Base-by-base conservation (phyloP, 2,113 vertebrate genomes). In the Riparia riparia region DNA sequence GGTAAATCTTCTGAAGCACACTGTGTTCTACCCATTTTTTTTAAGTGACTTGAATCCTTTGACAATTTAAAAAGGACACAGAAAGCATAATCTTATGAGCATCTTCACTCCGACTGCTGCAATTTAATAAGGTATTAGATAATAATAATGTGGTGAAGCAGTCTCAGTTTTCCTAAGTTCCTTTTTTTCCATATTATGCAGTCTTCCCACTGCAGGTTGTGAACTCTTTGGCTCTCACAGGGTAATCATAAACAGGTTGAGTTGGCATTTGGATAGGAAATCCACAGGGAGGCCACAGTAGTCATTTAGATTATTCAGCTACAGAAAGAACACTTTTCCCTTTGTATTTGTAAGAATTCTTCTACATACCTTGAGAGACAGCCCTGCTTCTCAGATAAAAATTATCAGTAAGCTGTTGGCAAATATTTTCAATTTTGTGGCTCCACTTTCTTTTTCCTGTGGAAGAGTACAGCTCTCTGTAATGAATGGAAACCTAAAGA, bases 261-360 rank as follows among this genome's bases (percentile, higher is more conserved):
- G 34, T 37, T 79, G 65, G 53, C 83, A 94, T 92, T 96, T 94
- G 57, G 81, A 93, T 82, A 95, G 65, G 31, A 93, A 95, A 92
- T 89, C 83, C 66, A 56, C 25, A 45, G 77, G 77, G 73, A 92
- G 72, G 29, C 53, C 69, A n/a, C 9, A 85, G 41, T 21, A 95
- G 51, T 82, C 1, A 14, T 78, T 87, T 64, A 81, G 77, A 84
- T 60, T 81, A 84, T 78, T 92, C 60, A 81, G 3, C 72, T 89
- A 86, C 0, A 0, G 65, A 91, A 91, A 60, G 31, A 89, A 60
- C 21, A 39, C 31, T 91, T 95, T 82, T 86, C 29, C 73, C 51
- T 60, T 73, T 89, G 39, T 81, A 78, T 89, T 83, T 80, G 21
- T 84, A 89, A 60, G 49, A 84, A 22, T 51, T 66, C 47, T 86